Percentiles rank a stretch among this genome's conserved stretches.
These are phyloP conservation scores for Strix aluco DNA, from an alignment of 2,113 vertebrate species.

Conservation along the genomic window DNA sequence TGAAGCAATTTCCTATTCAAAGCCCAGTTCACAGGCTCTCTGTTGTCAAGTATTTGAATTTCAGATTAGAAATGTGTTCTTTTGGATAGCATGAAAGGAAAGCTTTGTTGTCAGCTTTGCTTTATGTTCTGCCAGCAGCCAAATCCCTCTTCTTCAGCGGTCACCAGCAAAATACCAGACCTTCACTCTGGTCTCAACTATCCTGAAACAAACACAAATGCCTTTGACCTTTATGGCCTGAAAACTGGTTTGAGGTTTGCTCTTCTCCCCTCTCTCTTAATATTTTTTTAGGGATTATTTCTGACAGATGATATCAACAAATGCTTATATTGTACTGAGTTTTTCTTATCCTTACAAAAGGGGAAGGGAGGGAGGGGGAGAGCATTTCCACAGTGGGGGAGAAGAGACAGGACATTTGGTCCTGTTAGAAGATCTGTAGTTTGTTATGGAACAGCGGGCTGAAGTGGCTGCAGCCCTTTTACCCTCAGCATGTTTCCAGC, in stretches of 20 bases:
- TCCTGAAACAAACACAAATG: constrained; percentile 73
- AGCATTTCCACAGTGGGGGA: not conserved
- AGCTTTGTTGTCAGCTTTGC: constrained; percentile 84
- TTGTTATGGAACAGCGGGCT: constrained; percentile 4
- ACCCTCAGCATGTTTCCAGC: not conserved
- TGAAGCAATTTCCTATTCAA: constrained; percentile 87
- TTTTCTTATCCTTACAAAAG: not conserved
- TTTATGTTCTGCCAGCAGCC: constrained; percentile 81
- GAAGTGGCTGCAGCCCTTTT: constrained; percentile 37
- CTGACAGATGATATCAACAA: constrained; percentile 42
- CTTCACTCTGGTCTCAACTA: constrained; percentile 53
- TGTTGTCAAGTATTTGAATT: constrained; percentile 89
- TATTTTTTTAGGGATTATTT: constrained; percentile 47
- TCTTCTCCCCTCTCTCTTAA: not conserved
- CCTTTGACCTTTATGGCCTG: constrained; percentile 65
- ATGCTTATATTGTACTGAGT: not conserved
- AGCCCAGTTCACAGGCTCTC: constrained; percentile 80
- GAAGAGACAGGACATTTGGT: not conserved
- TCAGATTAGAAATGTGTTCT: constrained; percentile 89
- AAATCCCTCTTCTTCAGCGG: constrained; percentile 75
- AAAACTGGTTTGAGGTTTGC: constrained; percentile 48
- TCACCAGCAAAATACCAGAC: constrained; percentile 77
- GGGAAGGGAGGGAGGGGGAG: not conserved
- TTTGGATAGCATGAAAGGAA: constrained; percentile 85
- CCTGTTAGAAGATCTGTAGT: not conserved